Evolutionary conservation across 2,113 vertebrate genomes (phyloP), one percentile per base, ranked within the genome.

Genomic region (Bos taurus): DNA sequence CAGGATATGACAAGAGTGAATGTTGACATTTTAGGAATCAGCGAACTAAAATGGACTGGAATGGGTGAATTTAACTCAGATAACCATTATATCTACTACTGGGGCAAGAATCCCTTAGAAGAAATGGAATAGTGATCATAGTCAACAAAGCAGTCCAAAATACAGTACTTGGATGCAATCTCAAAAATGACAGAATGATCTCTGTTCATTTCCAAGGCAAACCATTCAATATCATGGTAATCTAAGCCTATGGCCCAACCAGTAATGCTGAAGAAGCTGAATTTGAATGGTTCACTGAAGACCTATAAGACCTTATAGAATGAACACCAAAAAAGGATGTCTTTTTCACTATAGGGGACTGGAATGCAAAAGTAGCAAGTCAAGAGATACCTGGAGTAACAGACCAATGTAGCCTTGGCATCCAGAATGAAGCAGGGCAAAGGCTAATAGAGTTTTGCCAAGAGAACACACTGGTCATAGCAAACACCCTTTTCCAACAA

Each of bases 261-360:
- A 64, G 30, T 16, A 64, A 64, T 3, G 6, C 30, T 64, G 15
- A 33, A 33, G 7, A 33, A 64, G 62, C 6, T 62, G 60, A 62
- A 62, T 14, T 62, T 33, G 30, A 64, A 64, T 4, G 62, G 62
- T 33, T 64, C 30, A 3, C 4, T 8, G 62, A 64, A 64, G 62
- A 64, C 14, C 3, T 64, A 33, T 15, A 33, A 60, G 59, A 64
- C 14, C 14, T 60, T 33, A 7, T 16, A 6, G 60, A 64, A 64
- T 3, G 2, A 64, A 64, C 14, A 33, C 14, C 62, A 3, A 0
- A 7, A 33, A 33, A 17, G 0, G 15, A 64, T 64, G 7, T 64
- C 15, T 0, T 64, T 33, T 64, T 17, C 62, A 64, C 1, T 33
- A 33, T 64, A 33, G 7, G 15, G 30, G 30, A 17, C 62, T 16